phyloP scores from a whole-genome alignment of 2,113 vertebrate genomes.

The Cisticola juncidis region DNA sequence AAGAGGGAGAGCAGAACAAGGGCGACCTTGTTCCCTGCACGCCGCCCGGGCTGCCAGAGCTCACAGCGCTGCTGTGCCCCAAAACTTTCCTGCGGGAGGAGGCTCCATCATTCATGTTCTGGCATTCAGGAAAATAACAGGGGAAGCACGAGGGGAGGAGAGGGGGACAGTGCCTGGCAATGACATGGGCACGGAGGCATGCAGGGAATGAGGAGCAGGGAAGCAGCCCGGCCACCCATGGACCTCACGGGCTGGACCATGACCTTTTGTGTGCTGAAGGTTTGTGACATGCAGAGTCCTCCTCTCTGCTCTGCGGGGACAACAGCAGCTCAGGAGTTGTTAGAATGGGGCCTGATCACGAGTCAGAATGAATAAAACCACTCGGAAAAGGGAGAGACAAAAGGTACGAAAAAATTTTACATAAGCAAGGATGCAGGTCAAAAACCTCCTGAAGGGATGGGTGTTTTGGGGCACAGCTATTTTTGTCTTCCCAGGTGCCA shows the following conservation, averaged over 20 bases:
- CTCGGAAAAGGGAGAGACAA: not conserved
- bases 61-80: not conserved
- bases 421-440: not conserved
- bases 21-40: not conserved
- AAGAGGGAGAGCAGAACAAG: not conserved
- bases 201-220: slow-evolving; percentile 64
- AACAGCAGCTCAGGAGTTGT: not conserved
- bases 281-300: not conserved
- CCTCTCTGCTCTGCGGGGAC: not conserved
- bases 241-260: not conserved
- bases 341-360: not conserved
- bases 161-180: not conserved
- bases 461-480: not conserved
- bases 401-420: not conserved
- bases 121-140: not conserved
- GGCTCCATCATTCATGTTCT: slow-evolving; percentile 27
- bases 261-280: slow-evolving; percentile 45
- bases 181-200: slow-evolving; percentile 48
- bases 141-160: not conserved
- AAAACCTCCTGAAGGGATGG: not conserved
- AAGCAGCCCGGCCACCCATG: slow-evolving; percentile 1
- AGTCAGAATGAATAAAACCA: slow-evolving; percentile 22
- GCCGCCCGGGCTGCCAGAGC: not conserved
- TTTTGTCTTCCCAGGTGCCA: not conserved
- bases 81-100: slow-evolving; percentile 10